Conservation (phyloP, 2,888 invertebrate genomes). For the Quadroppia sp. region DNA sequence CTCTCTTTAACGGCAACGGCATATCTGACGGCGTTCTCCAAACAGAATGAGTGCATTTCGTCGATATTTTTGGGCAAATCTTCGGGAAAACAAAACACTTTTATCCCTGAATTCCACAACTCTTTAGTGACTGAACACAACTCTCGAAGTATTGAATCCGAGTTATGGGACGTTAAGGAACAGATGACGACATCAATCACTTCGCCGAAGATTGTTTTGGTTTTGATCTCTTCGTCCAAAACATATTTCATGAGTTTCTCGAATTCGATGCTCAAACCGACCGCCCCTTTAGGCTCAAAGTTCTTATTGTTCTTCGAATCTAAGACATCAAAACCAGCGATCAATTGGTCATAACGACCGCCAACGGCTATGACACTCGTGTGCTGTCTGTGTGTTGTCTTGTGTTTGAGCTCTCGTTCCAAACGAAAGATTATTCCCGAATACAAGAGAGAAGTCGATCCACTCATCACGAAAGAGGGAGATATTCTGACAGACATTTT, state of each 20-base stretch:
- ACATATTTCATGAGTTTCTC: slow-evolving; percentile 67
- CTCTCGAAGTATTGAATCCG: slow-evolving; percentile 53
- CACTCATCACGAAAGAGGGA: slow-evolving; percentile 60
- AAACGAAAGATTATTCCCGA: slow-evolving; percentile 67
- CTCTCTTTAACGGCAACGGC: slow-evolving; percentile 27
- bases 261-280: slow-evolving; percentile 77
- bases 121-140: slow-evolving; percentile 60
- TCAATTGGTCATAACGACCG: slow-evolving; percentile 79
- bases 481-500: slow-evolving; percentile 57
- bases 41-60: slow-evolving; percentile 34
- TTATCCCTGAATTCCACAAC: slow-evolving; percentile 69
- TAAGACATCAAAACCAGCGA: slow-evolving; percentile 52
- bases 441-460: slow-evolving; percentile 61
- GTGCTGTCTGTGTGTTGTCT: slow-evolving; percentile 57
- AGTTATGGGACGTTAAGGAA: slow-evolving; percentile 58
- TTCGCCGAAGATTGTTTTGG: slow-evolving; percentile 51
- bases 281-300: slow-evolving; percentile 61
- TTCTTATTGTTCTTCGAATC: slow-evolving; percentile 46
- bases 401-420: slow-evolving; percentile 57
- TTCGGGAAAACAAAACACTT: slow-evolving; percentile 35
- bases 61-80: slow-evolving; percentile 30
- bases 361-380: slow-evolving; percentile 77
- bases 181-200: slow-evolving; percentile 65
- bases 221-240: slow-evolving; percentile 56
- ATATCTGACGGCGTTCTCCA: slow-evolving; percentile 25